Conservation (phyloP, 2,113 vertebrate species). For the Okapia johnstoni region DNA sequence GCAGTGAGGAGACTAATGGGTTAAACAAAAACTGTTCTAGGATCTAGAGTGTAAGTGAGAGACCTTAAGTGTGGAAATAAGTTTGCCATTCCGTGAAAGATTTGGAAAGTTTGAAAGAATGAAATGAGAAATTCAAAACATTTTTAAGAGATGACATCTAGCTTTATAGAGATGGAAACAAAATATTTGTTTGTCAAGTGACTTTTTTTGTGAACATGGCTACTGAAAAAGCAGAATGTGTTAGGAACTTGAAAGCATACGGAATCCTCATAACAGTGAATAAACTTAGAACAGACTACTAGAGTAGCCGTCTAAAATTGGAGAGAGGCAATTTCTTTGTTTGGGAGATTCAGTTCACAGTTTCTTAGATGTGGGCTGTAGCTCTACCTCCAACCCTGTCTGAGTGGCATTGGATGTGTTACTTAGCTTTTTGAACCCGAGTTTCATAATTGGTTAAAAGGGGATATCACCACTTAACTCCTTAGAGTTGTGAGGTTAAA, state of each 20-base stretch:
- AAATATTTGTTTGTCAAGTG: not conserved
- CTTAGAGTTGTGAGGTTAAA: not conserved
- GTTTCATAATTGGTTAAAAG: constrained; percentile 38
- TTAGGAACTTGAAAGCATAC: constrained; percentile 17
- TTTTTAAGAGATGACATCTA: not conserved
- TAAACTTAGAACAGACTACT: not conserved
- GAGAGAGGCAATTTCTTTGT: not conserved
- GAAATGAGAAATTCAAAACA: constrained; percentile 3
- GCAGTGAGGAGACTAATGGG: not conserved
- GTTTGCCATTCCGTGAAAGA: not conserved
- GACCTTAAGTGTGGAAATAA: constrained; percentile 5
- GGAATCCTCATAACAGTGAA: not conserved
- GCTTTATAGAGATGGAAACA: constrained; percentile 10
- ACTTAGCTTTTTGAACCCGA: not conserved
- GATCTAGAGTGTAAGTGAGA: not conserved
- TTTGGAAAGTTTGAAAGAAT: constrained; percentile 25
- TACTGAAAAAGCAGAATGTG: not conserved
- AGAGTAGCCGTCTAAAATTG: not conserved
- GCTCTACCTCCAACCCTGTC: not conserved
- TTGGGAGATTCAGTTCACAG: not conserved
- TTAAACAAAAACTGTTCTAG: constrained; percentile 28
- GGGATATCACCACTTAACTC: not conserved
- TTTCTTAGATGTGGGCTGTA: not conserved
- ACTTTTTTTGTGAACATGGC: not conserved
- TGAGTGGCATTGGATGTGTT: not conserved